Evolutionary conservation across 2,888 invertebrate genomes (phyloP), one percentile per base, ranked within the genome.

Genomic region (Nipponacmea schrenckii): DNA sequence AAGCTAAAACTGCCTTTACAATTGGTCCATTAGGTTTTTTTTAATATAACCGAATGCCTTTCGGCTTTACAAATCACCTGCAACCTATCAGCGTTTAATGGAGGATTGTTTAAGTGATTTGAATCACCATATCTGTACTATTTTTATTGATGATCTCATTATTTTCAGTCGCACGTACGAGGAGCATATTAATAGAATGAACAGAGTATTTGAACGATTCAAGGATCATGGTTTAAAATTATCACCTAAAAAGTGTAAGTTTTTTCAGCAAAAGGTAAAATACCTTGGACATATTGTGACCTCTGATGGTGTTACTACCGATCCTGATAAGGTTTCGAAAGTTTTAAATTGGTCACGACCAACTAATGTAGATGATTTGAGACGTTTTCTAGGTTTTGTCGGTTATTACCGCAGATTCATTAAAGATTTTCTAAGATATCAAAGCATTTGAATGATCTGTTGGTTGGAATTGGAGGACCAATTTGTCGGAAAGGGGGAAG

Each of bases 311-410:
- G 56, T 74, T 3, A 4, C 15, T 27, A 27, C 66, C 3, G 66
- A 69, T n/a, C 64, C 26, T 14, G 69, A 31, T 10, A 74, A 74
- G 31, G 67, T 68, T 24, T 12, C n/a, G 39, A 69, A 68, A 12
- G 70, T 69, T 0, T 15, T 8, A 31, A 44, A 72, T 8, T 74
- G 72, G 70, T 48, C 65, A 15, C 56, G 1, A 46, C 70, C n/a
- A n/a, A n/a, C n/a, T n/a, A n/a, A n/a, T n/a, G n/a, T n/a, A n/a
- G n/a, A n/a, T n/a, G n/a, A n/a, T n/a, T n/a, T n/a, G n/a, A n/a
- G n/a, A n/a, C n/a, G n/a, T n/a, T n/a, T n/a, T n/a, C n/a, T n/a
- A n/a, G n/a, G n/a, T n/a, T n/a, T n/a, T n/a, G n/a, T n/a, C n/a
- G n/a, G n/a, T n/a, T n/a, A n/a, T n/a, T n/a, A n/a, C n/a, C n/a